phyloP scores from a whole-genome alignment of 2,797 vertebrate species.

The Distichodus sexfasciatus region DNA sequence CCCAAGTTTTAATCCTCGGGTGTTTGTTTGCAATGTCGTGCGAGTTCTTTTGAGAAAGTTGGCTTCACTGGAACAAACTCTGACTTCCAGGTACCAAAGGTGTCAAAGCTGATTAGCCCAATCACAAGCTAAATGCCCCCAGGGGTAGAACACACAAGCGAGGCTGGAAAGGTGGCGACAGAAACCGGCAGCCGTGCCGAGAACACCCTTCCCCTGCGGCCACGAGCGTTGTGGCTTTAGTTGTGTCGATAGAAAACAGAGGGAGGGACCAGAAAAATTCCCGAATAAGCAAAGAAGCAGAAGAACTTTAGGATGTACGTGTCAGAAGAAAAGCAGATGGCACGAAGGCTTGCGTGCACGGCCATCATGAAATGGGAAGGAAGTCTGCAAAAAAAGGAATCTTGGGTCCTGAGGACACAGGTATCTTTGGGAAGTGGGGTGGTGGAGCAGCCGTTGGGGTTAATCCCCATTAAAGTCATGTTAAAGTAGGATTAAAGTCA shows the following conservation, averaged over 20 bases:
- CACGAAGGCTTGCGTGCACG: not conserved
- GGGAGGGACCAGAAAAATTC: conserved; percentile 20
- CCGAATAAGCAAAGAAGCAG: not conserved
- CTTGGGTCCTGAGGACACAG: not conserved
- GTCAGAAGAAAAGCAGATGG: conserved; percentile 2
- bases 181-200: conserved; percentile 9
- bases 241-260: conserved; percentile 33
- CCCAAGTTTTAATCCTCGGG: no score
- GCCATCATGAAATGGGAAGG: not conserved
- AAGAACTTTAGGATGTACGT: not conserved
- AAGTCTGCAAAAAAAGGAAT: not conserved
- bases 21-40: no score
- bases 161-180: not conserved
- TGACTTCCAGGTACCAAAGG: no score
- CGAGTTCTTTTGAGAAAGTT: no score
- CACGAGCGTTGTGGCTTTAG: conserved; percentile 35
- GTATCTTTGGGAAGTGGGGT: no score
- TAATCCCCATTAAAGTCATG: no score
- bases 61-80: no score
- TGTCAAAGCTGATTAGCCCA: conserved; percentile 28
- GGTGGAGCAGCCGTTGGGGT: no score
- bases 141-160: not conserved
- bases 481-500: no score
- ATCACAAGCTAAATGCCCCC: not conserved
- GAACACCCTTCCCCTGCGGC: conserved; percentile 53